Evolutionary conservation across 2,797 vertebrate genomes (phyloP), one percentile per base, ranked within the genome.

Genomic region (Chloroceryle amazona): DNA sequence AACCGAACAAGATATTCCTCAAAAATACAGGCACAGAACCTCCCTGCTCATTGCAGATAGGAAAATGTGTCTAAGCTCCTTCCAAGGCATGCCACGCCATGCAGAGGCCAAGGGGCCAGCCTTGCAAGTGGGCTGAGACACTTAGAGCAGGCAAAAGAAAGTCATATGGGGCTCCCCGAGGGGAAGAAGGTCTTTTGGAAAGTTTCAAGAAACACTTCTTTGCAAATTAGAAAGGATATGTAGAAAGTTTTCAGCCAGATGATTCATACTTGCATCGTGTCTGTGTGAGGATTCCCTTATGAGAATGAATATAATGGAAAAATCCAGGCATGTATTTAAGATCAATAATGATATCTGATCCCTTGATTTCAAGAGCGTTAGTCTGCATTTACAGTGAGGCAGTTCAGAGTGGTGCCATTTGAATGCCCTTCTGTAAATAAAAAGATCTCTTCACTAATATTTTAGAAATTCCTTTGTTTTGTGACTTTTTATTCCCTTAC

Each of bases 151-250:
- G 19, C 4, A 81, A 78, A 87, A 86, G 7, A 46, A 81, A 54
- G 3, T 1, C 1, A 0, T 31, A 4, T 25, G 10, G 31, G 11
- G 1, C 0, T 81, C 5, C 26, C 22, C 62, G 28, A 26, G 12
- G 23, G 33, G 7, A 35, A 67, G 35, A 73, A 89, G 2, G 8
- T 44, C 8, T 72, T 60, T 51, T 42, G 7, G 23, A 23, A 66
- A 42, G 35, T 47, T 25, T 41, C 19, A 47, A 81, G 63, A 46
- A n/a, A 26, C 28, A 5, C 4, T 54, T 52, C 20, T 79, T 66
- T 55, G 29, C 54, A 90, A 71, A 63, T 58, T 54, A 68, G 14
- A 70, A 85, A 85, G 37, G 4, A 35, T 29, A 4, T 3, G 5
- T 42, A 29, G 57, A 37, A 93, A 67, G 21, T 23, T 68, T 90